Base-by-base conservation (phyloP, 30 jellyfish, hydroid and myxozoan genomes). In the Cassiopea andromeda region DNA sequence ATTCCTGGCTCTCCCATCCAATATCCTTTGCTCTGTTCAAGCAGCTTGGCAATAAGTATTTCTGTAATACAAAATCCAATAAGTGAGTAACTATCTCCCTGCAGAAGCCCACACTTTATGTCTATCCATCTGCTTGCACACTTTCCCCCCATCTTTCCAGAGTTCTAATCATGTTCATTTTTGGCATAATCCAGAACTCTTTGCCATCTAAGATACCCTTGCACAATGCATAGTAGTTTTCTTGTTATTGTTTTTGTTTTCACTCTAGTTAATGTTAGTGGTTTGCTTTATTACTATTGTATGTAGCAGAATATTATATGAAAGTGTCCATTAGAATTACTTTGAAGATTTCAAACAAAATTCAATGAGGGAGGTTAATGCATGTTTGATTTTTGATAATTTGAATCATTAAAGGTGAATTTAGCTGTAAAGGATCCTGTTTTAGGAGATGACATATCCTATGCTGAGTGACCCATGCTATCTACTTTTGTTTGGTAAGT, bases 401-500 rank as follows among this genome's bases (percentile, higher is more conserved):
- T 27, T 27, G 38, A 27, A 27, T 27, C 38, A 27, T 27, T 27
- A 27, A 27, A 27, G 38, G 38, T 27, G 38, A 27, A 27, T 27
- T 54, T 6, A 54, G 7, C 12, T 54, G 64, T 54, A 6, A 54
- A 54, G 7, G 12, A 54, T 10, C 64, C 64, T 70, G 6, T 70
- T 70, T 64, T 67, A 82, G 88, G 93, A 61, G 49, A 92, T 73
- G 68, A 72, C 75, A 19, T 94, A 81, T 48, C 94, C 95, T 3
- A 43, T 90, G 89, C 87, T 94, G 85, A 85, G 89, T 82, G 97
- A 94, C 81, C 92, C 93, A 38, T 27, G 89, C 76, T 81, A 89
- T 81, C 88, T 89, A 48, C 89, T 89, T 43, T 80, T 89, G 14
- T 73, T 68, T 71, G 96, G 96, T 89, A 75, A 85, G 82, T 66